phyloP scores from a whole-genome alignment of 2,113 vertebrate species.

The Lipotes vexillifer region DNA sequence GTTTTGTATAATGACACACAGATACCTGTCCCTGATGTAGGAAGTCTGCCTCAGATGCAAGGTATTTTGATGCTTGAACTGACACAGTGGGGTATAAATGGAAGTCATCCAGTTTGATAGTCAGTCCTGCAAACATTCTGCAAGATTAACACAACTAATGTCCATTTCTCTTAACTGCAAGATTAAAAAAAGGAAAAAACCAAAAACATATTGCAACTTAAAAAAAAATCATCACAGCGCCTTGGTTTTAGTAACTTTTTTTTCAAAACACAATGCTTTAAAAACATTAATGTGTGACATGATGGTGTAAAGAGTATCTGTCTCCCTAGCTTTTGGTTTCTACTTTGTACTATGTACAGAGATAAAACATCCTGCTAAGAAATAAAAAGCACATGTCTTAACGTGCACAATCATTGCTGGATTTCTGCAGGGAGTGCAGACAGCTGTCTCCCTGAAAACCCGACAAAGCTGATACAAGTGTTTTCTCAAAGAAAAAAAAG shows the following conservation, averaged over 20 bases:
- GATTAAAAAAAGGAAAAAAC: slow-evolving; percentile 68
- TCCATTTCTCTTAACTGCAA: slow-evolving; percentile 76
- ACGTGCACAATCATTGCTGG: slow-evolving; percentile 77
- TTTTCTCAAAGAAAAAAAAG: slow-evolving; percentile 82
- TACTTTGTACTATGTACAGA: slow-evolving; percentile 83
- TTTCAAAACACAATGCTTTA: slow-evolving; percentile 76
- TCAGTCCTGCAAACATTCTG: slow-evolving; percentile 79
- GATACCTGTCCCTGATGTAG: slow-evolving; percentile 94
- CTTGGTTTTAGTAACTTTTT: slow-evolving; percentile 77
- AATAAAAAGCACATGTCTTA: slow-evolving; percentile 83
- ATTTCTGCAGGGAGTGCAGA: slow-evolving; percentile 71
- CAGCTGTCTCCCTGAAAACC: slow-evolving; percentile 71
- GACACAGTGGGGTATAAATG: slow-evolving; percentile 78
- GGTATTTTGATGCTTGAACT: slow-evolving; percentile 79
- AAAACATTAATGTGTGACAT: slow-evolving; percentile 84
- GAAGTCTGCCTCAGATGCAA: slow-evolving; percentile 83
- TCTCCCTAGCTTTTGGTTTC: slow-evolving; percentile 84
- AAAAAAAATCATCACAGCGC: slow-evolving; percentile 69
- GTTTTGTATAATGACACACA: slow-evolving; percentile 94
- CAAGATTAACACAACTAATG: slow-evolving; percentile 76
- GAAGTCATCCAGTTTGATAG: slow-evolving; percentile 79
- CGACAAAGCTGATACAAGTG: slow-evolving; percentile 81
- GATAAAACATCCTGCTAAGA: slow-evolving; percentile 79
- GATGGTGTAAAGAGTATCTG: slow-evolving; percentile 82
- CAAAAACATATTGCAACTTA: slow-evolving; percentile 54